Base-by-base conservation (phyloP, 2,888 invertebrate species). In the Pseudoips prasinana region DNA sequence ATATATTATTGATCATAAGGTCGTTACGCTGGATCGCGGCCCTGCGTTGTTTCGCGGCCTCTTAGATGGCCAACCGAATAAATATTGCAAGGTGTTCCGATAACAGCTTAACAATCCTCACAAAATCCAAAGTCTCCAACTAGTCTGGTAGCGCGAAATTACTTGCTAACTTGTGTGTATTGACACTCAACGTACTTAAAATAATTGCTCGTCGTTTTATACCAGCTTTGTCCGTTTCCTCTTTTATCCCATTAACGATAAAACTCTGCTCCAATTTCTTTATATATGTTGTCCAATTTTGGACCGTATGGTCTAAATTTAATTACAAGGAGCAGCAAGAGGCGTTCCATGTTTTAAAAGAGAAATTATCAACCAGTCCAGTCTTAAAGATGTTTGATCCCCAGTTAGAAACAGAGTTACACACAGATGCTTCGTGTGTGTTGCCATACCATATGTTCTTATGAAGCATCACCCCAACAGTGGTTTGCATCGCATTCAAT, bases 91-190 rank as follows among this genome's bases (percentile, higher is more conserved):
- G n/a, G n/a, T n/a, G n/a, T n/a, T n/a, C n/a, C n/a, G n/a, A n/a
- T n/a, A n/a, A n/a, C n/a, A n/a, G n/a, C n/a, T n/a, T n/a, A n/a
- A n/a, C n/a, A n/a, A 14, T 14, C 14, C 5, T 14, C 2, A 5
- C 5, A 5, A 14, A 14, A 5, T 14, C 14, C 5, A 14, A 14
- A 3, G 14, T 14, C 14, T 14, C 14, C 20, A 23, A 23, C 2
- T 53, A 36, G 7, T 46, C 41, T 1, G 58, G 58, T 8, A 51
- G 10, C 2, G 46, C 54, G 18, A 54, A 25, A 10, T 56, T 47
- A 5, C 25, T 22, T 7, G 50, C 50, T 4, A 56, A 14, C 14
- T 50, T 35, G 22, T 37, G 46, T 0, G 55, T 43, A n/a, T n/a
- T n/a, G 9, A 54, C 58, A 2, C 9, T 32, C 11, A 57, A 36